phyloP scores from a whole-genome alignment of 2,797 vertebrate species.

The Gila robusta region DNA sequence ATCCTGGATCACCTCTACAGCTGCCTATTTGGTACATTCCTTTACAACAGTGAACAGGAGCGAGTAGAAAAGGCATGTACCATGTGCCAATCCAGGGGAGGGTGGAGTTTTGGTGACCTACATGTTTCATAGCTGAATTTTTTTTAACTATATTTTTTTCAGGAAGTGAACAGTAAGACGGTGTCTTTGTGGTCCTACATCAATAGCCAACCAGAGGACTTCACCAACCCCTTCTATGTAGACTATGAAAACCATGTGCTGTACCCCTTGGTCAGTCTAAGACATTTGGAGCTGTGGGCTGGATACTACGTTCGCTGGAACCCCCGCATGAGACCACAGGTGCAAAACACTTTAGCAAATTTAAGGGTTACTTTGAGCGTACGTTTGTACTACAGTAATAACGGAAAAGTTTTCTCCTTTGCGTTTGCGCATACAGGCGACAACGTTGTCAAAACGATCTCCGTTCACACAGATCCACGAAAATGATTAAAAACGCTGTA shows the following conservation, averaged over 20 bases:
- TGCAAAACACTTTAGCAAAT: constrained; percentile 11
- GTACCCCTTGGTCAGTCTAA: constrained; percentile 89
- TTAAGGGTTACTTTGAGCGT: background rate
- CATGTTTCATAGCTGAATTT: background rate
- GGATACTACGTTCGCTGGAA: constrained; percentile 96
- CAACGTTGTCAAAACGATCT: too few species aligned
- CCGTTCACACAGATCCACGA: too few species aligned
- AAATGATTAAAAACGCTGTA: too few species aligned
- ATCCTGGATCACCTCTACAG: constrained; percentile 97
- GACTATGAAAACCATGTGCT: constrained; percentile 93
- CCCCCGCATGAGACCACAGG: constrained; percentile 96
- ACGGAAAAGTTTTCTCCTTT: too few species aligned
- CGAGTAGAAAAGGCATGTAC: constrained; percentile 82
- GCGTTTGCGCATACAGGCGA: too few species aligned
- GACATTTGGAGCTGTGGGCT: constrained; percentile 94
- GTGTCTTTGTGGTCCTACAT: constrained; percentile 94
- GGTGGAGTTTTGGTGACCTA: background rate
- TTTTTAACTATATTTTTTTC: background rate
- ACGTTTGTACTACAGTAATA: too few species aligned
- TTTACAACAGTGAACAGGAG: constrained; percentile 93
- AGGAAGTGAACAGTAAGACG: constrained; percentile 88
- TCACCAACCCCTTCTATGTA: constrained; percentile 95
- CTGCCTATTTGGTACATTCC: constrained; percentile 95
- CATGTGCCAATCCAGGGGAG: background rate
- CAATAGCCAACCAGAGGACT: constrained; percentile 94